These are phyloP conservation scores for Andinoacara biseriatus DNA, from an alignment of 2,113 vertebrate species.

Conservation along the genomic window DNA sequence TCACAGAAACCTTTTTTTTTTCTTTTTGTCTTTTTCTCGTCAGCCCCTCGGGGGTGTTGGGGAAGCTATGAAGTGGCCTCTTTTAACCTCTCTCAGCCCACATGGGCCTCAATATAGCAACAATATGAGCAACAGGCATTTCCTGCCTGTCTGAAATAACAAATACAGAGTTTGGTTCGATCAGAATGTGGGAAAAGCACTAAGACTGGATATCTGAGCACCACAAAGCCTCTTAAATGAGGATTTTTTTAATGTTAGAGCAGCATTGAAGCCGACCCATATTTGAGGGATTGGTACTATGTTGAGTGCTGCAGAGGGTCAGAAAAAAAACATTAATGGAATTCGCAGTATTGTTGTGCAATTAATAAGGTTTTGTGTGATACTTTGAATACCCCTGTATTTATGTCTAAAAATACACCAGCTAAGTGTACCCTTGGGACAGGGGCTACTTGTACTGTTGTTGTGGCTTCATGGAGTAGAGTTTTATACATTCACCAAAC, in stretches of 20 bases:
- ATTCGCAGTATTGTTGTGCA: not conserved
- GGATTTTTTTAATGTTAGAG: not conserved
- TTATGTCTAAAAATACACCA: too few species aligned
- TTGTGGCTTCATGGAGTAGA: not conserved
- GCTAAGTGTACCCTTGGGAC: too few species aligned
- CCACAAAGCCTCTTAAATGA: too few species aligned
- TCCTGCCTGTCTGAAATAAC: conserved; percentile 59
- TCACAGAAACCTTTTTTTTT: conserved; percentile 35
- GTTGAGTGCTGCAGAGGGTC: not conserved
- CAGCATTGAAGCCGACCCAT: too few species aligned
- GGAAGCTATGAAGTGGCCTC: conserved; percentile 67
- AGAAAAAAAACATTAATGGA: not conserved
- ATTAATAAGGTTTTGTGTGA: not conserved
- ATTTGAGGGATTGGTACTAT: too few species aligned
- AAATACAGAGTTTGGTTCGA: conserved; percentile 34
- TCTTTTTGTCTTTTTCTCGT: conserved; percentile 51
- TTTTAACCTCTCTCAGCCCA: conserved; percentile 39
- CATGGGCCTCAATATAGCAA: conserved; percentile 19
- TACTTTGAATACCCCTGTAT: not conserved
- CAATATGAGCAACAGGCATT: conserved; percentile 56
- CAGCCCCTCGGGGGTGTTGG: conserved; percentile 55
- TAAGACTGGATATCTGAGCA: not conserved
- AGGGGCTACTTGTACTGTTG: not conserved
- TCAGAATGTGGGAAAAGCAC: not conserved
- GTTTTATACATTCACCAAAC: not conserved